These are phyloP conservation scores for Microhierax caerulescens DNA, from an alignment of 2,797 vertebrate species.

Conservation along the genomic window DNA sequence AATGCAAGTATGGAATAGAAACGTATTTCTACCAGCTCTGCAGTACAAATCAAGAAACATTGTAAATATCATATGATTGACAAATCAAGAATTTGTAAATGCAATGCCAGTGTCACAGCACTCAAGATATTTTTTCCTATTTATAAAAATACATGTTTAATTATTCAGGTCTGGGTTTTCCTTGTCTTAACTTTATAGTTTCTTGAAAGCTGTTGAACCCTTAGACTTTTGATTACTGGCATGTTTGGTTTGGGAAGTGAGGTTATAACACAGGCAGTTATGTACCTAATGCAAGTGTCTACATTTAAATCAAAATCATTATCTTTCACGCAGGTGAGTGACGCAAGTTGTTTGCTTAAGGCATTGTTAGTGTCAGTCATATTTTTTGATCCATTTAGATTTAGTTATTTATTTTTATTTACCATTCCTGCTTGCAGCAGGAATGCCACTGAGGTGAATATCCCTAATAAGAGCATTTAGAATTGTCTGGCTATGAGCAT, in stretches of 20 bases:
- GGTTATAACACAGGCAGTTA: neutral
- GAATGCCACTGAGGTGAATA: neutral
- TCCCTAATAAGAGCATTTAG: neutral
- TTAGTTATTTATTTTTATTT: slow-evolving; percentile 1
- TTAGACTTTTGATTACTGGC: neutral
- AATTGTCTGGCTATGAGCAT: neutral
- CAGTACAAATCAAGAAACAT: neutral
- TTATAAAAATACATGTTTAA: neutral
- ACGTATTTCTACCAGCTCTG: neutral
- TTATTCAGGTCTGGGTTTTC: neutral
- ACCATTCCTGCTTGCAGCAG: neutral
- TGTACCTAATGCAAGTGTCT: neutral
- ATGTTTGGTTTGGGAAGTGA: neutral
- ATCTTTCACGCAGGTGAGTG: neutral
- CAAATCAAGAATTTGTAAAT: neutral
- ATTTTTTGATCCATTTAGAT: neutral
- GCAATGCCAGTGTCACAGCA: neutral
- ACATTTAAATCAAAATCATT: neutral
- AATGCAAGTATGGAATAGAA: neutral
- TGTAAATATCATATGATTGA: neutral
- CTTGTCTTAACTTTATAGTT: neutral
- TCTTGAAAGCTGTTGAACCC: neutral
- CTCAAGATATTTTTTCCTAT: neutral
- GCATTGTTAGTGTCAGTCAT: neutral
- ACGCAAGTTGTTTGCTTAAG: neutral